Conservation (phyloP, 2,113 vertebrate species). For the Misgurnus mizolepis region DNA sequence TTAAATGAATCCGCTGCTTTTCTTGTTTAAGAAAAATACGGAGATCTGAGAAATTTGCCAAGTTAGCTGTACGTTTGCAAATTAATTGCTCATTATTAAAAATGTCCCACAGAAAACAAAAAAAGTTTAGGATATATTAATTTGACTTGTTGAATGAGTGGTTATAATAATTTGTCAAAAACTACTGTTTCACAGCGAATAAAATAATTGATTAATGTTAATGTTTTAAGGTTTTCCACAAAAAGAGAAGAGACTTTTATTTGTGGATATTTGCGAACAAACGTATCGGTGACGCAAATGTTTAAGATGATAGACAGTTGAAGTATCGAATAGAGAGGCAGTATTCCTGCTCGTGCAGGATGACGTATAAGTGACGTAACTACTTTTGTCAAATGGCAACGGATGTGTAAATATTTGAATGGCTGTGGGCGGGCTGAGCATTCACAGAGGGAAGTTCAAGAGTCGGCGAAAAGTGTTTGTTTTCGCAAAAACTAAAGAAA, state of each 20-base stretch:
- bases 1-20: too few species aligned
- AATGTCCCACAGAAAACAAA: too few species aligned
- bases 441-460: constrained; percentile 44
- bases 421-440: not conserved
- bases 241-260: not conserved
- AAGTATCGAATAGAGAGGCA: not conserved
- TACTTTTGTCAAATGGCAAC: constrained; percentile 18
- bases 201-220: too few species aligned
- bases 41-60: too few species aligned
- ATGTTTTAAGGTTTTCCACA: too few species aligned
- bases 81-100: too few species aligned
- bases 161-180: too few species aligned
- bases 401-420: constrained; percentile 29
- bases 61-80: too few species aligned
- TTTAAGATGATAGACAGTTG: not conserved
- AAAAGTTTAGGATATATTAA: too few species aligned
- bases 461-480: not conserved
- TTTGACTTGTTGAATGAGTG: too few species aligned
- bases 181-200: too few species aligned
- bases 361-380: not conserved
- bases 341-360: not conserved
- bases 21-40: too few species aligned
- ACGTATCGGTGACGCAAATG: not conserved
- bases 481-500: not conserved
- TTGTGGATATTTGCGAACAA: not conserved